These are phyloP conservation scores for Aphidoletes aphidimyza DNA, from an alignment of 2,888 invertebrate genomes.

Conservation along the genomic window DNA sequence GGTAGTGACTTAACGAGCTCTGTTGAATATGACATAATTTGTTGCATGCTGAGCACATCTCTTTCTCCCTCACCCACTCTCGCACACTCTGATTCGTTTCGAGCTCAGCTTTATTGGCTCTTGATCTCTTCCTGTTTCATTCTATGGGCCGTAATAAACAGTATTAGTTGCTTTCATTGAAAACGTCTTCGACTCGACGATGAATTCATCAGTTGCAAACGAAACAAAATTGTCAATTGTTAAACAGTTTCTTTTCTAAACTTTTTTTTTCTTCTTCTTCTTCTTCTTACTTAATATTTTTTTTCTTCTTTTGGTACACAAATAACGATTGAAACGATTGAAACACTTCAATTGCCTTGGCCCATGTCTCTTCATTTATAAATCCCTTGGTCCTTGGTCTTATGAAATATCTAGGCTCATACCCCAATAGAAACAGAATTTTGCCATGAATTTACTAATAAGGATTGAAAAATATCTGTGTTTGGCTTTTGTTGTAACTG, in stretches of 20 bases:
- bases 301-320: not conserved
- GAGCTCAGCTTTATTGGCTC: not conserved
- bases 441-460: constrained; percentile 46
- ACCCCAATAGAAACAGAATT: constrained; percentile 38
- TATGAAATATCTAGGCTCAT: no score
- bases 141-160: constrained; percentile 7
- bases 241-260: not conserved
- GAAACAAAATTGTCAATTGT: not conserved
- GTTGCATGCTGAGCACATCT: constrained; percentile 54
- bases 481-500: not conserved
- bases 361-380: not conserved
- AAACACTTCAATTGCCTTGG: constrained; percentile 19
- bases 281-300: not conserved
- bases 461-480: not conserved
- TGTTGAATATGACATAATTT: constrained; percentile 56
- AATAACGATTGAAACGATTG: constrained; percentile 43
- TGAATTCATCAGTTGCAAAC: not conserved
- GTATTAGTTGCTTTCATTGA: constrained; percentile 2
- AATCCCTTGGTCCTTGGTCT: no score
- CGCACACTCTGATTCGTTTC: not conserved
- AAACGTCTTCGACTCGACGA: not conserved
- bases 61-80: not conserved
- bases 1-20: constrained; percentile 56
- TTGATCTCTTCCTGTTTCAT: constrained; percentile 22
- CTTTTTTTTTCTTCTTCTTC: not conserved